A percentile compares a stretch with the other conserved stretches of the same genome.
These are phyloP conservation scores for Todus mexicanus DNA, from an alignment of 2,797 vertebrate genomes.

Conservation along the genomic window DNA sequence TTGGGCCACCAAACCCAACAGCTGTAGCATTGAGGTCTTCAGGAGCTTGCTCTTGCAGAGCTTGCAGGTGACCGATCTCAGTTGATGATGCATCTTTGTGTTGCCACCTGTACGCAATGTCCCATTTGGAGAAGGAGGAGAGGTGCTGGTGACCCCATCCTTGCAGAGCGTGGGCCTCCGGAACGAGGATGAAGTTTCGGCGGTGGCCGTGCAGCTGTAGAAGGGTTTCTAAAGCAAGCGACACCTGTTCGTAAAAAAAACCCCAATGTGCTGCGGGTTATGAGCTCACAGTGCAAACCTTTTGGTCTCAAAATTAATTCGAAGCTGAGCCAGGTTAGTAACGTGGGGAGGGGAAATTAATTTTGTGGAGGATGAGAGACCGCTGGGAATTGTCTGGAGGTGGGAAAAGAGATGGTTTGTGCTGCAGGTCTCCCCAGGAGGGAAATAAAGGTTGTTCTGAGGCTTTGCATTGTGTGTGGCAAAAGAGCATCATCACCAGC, in stretches of 20 bases:
- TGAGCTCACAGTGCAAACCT: neutral
- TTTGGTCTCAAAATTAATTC: neutral
- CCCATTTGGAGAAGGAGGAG: neutral
- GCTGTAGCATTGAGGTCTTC: neutral
- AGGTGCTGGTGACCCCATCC: neutral
- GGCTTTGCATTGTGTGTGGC: neutral
- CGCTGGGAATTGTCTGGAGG: neutral
- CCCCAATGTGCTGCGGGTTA: rapidly evolving
- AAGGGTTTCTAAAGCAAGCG: neutral
- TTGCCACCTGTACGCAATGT: rapidly evolving
- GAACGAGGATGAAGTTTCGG: neutral
- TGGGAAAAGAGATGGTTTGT: neutral
- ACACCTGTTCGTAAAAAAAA: neutral
- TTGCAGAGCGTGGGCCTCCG: rapidly evolving
- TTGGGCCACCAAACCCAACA: neutral
- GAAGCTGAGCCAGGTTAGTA: neutral
- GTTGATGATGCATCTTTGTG: rapidly evolving
- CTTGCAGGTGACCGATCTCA: neutral
- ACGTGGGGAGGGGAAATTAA: rapidly evolving
- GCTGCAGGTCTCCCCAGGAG: neutral
- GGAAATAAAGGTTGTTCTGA: neutral
- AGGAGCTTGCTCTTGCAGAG: neutral
- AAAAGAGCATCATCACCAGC: neutral
- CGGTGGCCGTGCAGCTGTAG: neutral
- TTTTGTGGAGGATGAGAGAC: neutral